Evolutionary conservation across 2,797 vertebrate species (phyloP), one percentile per base, ranked within the genome.

Genomic region (Epinephelus awoara): DNA sequence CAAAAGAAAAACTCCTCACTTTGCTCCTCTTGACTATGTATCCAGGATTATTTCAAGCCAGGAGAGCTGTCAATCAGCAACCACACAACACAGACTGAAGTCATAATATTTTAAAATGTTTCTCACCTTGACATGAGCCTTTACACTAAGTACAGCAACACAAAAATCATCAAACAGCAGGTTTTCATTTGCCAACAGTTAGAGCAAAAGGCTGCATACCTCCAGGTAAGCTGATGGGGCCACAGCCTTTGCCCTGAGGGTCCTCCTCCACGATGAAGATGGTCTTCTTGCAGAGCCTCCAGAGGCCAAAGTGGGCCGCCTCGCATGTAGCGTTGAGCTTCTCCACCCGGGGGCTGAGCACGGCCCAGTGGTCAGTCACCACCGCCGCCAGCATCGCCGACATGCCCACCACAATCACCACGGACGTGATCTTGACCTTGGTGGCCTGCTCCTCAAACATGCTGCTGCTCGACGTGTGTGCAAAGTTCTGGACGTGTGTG

Each of bases 351-450:
- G 97, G 97, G 90, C 96, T 98, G 84, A 99, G 96, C 72, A 98
- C 96, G 0, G 98, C 98, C 98, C 98, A 99, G 91, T 98, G 96
- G 93, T 99, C 98, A 0, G 96, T 99, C 88, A 97, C 97, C 57
- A 99, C 95, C 0, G 98, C 98, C 0, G 95, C 95, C 62, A 97
- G 90, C 94, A 98, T 97, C 67, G 98, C 90, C 17, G 96, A 94
- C 85, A 97, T 83, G 5, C 98, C 98, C 38, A 96, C 94, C 79
- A 98, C 62, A 68, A 98, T 95, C 68, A 97, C 93, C 59, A 95
- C 92, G 49, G 97, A 97, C 0, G 96, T 95, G 91, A 97, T 82
- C 47, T 96, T 97, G 13, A 98, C 96, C 94, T 97, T 99, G 78
- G 95, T 95, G 12, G 94, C 92, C 89, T 97, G 95, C 88, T 91